Conservation (phyloP, 2,113 vertebrate species). For the Epinephelus cyanopodus region DNA sequence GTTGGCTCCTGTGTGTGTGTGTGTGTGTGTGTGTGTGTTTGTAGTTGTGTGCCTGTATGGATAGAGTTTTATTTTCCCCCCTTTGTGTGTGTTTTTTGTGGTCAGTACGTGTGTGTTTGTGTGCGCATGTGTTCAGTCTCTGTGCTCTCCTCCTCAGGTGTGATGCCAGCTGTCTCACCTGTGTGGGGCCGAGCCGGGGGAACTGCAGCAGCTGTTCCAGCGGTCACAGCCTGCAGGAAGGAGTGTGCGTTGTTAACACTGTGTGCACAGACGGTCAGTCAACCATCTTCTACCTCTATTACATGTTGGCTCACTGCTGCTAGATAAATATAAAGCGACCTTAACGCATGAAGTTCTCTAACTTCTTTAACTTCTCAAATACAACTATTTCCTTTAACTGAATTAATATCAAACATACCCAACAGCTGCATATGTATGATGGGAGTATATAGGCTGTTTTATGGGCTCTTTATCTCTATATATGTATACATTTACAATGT, state of each 20-base stretch:
- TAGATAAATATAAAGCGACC: not conserved
- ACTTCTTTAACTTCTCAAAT: not conserved
- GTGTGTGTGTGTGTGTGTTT: slow-evolving; percentile 23
- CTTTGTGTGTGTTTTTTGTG: not conserved
- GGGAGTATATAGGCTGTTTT: not conserved
- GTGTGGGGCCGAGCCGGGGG: slow-evolving; percentile 88
- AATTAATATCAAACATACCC: not conserved
- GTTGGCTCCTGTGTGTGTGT: slow-evolving; percentile 44
- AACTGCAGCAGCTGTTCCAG: slow-evolving; percentile 94
- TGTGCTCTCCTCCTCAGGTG: slow-evolving; percentile 85
- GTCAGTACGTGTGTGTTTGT: not conserved
- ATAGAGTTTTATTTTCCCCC: slow-evolving; percentile 18
- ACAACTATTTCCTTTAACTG: not conserved
- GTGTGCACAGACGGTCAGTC: slow-evolving; percentile 94
- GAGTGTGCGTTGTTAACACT: slow-evolving; percentile 89
- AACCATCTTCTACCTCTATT: slow-evolving; percentile 31
- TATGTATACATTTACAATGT: not conserved
- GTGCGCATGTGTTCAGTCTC: slow-evolving; percentile 40
- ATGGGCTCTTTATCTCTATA: not conserved
- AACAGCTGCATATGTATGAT: not conserved
- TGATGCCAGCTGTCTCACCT: slow-evolving; percentile 92
- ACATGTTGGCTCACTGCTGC: slow-evolving; percentile 22
- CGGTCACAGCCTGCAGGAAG: slow-evolving; percentile 90
- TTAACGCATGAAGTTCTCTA: not conserved
- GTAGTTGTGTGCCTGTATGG: slow-evolving; percentile 29